phyloP scores from a whole-genome alignment of 1,140 invertebrate genomes.

The Radopholus similis region DNA sequence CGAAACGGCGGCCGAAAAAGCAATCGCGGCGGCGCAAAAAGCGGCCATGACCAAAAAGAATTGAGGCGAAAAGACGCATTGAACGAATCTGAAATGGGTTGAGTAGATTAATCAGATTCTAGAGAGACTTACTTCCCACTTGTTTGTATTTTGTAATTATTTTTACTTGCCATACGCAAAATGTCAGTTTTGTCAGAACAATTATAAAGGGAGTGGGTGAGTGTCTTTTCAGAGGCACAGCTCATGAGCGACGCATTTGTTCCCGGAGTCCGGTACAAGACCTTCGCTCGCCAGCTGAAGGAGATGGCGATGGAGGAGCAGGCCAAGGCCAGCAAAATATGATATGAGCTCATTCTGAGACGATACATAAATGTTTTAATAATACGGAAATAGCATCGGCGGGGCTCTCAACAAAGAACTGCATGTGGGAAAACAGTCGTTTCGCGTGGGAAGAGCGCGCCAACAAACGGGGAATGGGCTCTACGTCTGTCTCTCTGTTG shows the following conservation, averaged over 20 bases:
- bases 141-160: not conserved
- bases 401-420: too few species aligned
- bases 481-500: too few species aligned
- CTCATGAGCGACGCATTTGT: conserved; percentile 87
- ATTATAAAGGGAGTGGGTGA: not conserved
- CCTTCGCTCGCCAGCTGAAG: not conserved
- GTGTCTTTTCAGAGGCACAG: not conserved
- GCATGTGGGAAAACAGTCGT: too few species aligned
- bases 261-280: conserved; percentile 63
- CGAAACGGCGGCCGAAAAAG: conserved; percentile 9
- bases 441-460: too few species aligned
- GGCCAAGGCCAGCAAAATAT: too few species aligned
- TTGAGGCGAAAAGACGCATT: not conserved
- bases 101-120: not conserved
- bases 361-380: too few species aligned
- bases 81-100: not conserved
- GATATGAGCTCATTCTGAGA: too few species aligned
- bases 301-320: not conserved
- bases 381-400: too few species aligned
- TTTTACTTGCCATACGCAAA: not conserved
- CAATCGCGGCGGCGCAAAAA: not conserved
- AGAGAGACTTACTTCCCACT: not conserved
- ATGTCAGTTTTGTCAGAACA: not conserved
- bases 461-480: too few species aligned
- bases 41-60: not conserved